These are phyloP conservation scores for Dusona sp. DNA, from an alignment of 2,888 invertebrate species.

Conservation along the genomic window DNA sequence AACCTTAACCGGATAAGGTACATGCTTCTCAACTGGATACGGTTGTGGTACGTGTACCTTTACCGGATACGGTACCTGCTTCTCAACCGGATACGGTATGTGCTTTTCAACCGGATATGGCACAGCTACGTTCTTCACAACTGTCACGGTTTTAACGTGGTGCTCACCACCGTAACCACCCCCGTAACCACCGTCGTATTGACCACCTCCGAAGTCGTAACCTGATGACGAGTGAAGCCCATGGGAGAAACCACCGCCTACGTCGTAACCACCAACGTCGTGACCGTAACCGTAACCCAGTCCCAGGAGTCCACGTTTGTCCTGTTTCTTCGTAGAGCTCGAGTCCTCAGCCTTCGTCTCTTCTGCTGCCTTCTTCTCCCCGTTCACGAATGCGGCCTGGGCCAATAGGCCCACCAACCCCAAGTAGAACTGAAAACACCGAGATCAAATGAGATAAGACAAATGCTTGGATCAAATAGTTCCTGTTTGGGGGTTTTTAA, in stretches of 20 bases:
- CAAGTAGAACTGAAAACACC: slow-evolving; percentile 88
- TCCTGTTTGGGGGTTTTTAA: neutral
- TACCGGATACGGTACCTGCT: slow-evolving; percentile 87
- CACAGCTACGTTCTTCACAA: slow-evolving; percentile 88
- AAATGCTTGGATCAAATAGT: slow-evolving; percentile 25
- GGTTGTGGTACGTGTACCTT: slow-evolving; percentile 88
- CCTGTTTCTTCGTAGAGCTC: slow-evolving; percentile 87
- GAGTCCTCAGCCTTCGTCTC: slow-evolving; percentile 78
- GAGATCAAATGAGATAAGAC: slow-evolving; percentile 67
- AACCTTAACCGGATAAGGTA: slow-evolving; percentile 92
- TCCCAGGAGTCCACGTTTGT: slow-evolving; percentile 92
- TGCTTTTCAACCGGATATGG: slow-evolving; percentile 82
- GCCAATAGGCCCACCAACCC: slow-evolving; percentile 91
- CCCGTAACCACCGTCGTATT: slow-evolving; percentile 72
- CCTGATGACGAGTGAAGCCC: slow-evolving; percentile 83
- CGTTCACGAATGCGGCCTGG: slow-evolving; percentile 88
- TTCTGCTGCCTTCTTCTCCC: slow-evolving; percentile 86
- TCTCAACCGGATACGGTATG: slow-evolving; percentile 89
- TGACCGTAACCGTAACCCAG: slow-evolving; percentile 94
- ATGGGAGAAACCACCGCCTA: slow-evolving; percentile 86
- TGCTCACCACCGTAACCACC: slow-evolving; percentile 86
- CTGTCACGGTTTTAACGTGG: slow-evolving; percentile 88
- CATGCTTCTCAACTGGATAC: slow-evolving; percentile 89
- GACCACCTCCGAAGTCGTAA: slow-evolving; percentile 52
- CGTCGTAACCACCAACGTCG: slow-evolving; percentile 90